Evolutionary conservation across 2,888 invertebrate genomes (phyloP).

Genomic region (Tetropium fuscum): DNA sequence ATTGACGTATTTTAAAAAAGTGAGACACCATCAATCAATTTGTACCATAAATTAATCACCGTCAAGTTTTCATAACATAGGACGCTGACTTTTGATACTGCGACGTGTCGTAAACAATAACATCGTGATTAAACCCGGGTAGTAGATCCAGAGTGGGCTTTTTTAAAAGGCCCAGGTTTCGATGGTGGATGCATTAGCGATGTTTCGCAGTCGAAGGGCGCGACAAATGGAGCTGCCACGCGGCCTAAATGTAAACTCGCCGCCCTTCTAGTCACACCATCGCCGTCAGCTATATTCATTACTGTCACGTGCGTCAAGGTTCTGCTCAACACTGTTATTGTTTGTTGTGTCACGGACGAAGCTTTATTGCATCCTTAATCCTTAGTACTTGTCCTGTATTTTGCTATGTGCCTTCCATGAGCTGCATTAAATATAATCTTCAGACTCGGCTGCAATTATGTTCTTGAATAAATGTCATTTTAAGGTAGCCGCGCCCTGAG

Average conservation of each 20-base stretch:
- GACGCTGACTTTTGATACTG: background rate
- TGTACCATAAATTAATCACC: conserved; percentile 14
- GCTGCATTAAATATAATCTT: conserved; percentile 10
- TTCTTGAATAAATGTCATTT: too few species aligned
- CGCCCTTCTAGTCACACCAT: conserved; percentile 53
- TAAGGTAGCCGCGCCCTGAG: too few species aligned
- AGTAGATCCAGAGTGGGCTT: conserved; percentile 3
- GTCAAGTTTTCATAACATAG: conserved; percentile 1
- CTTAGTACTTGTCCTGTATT: conserved; percentile 57
- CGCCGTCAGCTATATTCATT: conserved; percentile 61
- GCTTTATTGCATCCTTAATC: conserved; percentile 60
- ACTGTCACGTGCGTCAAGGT: conserved; percentile 62
- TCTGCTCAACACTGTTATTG: conserved; percentile 50
- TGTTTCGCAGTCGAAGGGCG: conserved; percentile 50
- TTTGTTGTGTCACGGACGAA: conserved; percentile 56
- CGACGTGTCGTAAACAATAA: conserved; percentile 10
- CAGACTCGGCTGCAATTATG: too few species aligned
- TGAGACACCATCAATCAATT: too few species aligned
- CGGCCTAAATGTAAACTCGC: conserved; percentile 57
- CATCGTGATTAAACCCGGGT: conserved; percentile 4
- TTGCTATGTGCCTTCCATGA: conserved; percentile 29
- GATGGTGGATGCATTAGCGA: conserved; percentile 42
- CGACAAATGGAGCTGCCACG: conserved; percentile 61
- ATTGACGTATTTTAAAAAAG: too few species aligned
- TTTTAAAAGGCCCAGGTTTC: conserved; percentile 13